These are phyloP conservation scores for Lepisosteus osseus DNA, from an alignment of 2,113 vertebrate genomes.

Conservation along the genomic window DNA sequence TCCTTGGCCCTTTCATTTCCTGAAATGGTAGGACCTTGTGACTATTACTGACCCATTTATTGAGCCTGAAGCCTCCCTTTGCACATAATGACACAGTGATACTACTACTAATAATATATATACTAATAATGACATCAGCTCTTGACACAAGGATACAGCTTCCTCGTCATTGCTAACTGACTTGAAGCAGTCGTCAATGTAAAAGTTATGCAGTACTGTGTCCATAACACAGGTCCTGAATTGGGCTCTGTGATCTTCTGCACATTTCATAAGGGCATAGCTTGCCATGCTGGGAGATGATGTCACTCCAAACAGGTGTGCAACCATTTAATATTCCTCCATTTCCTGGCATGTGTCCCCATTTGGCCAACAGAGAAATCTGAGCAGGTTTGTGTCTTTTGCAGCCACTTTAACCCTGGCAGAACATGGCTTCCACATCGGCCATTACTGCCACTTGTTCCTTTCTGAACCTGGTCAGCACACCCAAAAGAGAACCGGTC, in stretches of 20 bases:
- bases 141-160: neutral
- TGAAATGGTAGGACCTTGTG: neutral
- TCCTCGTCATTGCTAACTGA: neutral
- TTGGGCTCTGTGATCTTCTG: slow-evolving; percentile 10
- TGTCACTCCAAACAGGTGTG: slow-evolving; percentile 24
- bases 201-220: slow-evolving; percentile 18
- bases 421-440: slow-evolving; percentile 26
- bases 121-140: neutral
- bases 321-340: slow-evolving; percentile 15
- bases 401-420: slow-evolving; percentile 24
- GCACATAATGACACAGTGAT: neutral
- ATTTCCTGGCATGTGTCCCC: slow-evolving; percentile 6
- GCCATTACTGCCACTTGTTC: slow-evolving; percentile 23
- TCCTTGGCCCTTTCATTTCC: slow-evolving; percentile 3
- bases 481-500: slow-evolving; percentile 9
- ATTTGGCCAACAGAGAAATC: slow-evolving; percentile 30
- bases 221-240: slow-evolving; percentile 1
- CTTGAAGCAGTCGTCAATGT: slow-evolving; percentile 24
- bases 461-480: slow-evolving; percentile 16
- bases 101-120: too few relatives aligned
- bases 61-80: neutral
- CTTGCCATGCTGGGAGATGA: slow-evolving; percentile 25
- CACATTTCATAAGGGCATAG: slow-evolving; percentile 16
- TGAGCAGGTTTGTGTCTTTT: slow-evolving; percentile 12
- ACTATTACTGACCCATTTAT: neutral